These are phyloP conservation scores for Camelus dromedarius DNA, from an alignment of 2,113 vertebrate genomes.

Conservation along the genomic window DNA sequence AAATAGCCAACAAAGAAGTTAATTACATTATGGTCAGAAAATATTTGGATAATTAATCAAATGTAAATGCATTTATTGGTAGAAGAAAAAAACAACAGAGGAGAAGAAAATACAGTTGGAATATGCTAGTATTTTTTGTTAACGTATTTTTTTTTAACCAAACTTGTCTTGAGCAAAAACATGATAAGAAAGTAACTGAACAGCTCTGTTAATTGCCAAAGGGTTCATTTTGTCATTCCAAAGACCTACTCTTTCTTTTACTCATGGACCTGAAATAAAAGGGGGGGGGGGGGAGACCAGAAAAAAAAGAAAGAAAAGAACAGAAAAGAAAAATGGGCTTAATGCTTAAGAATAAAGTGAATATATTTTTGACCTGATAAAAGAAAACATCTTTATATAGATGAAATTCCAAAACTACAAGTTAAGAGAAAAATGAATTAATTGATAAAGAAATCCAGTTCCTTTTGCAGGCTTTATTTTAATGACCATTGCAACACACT, in stretches of 20 bases:
- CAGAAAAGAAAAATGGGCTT: not conserved
- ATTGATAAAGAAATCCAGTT: not conserved
- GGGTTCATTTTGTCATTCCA: not conserved
- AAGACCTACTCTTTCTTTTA: not conserved
- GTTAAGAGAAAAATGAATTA: conserved; percentile 1
- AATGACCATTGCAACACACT: not conserved
- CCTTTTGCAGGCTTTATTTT: not conserved
- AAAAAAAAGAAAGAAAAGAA: not conserved
- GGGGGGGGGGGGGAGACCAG: too few relatives aligned
- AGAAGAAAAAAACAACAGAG: not conserved
- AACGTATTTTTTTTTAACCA: not conserved
- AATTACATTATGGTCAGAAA: not conserved
- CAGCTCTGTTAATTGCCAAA: not conserved
- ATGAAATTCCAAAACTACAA: not conserved
- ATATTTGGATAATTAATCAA: not conserved
- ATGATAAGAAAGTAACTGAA: not conserved
- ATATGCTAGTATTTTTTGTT: not conserved
- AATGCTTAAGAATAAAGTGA: not conserved
- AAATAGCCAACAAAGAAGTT: not conserved
- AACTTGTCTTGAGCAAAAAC: not conserved
- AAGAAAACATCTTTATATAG: not conserved
- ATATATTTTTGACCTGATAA: not conserved
- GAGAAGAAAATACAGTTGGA: not conserved
- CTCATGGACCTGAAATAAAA: not conserved
- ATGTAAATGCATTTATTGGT: not conserved